Evolutionary conservation across 2,888 invertebrate species (phyloP), one percentile per base, ranked within the genome.

Genomic region (Iphiclides podalirius): DNA sequence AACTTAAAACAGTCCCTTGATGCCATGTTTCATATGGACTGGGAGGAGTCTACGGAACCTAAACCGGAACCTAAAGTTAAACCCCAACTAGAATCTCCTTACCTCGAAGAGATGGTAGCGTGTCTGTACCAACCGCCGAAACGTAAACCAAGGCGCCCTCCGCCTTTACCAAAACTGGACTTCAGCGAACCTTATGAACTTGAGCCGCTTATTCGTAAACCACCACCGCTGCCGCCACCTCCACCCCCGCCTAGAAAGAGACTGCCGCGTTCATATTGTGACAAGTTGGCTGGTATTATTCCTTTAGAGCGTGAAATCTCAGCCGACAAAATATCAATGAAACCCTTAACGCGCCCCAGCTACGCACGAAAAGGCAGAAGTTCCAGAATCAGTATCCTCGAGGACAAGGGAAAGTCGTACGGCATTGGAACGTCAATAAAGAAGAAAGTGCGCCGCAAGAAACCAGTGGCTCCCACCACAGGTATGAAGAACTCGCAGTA

Each of bases 221-320:
- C 75, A 1, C 72, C 77, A 0, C 78, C 79, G 0, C 75, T 68
- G 0, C 67, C 67, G 0, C 78, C 79, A 0, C 82, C 83, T 1
- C 84, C 84, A 0, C 79, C 82, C 6, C 78, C 76, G 1, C 79
- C 83, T 0, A 83, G 79, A 49, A 83, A 82, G 39, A 71, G 66
- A 49, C 37, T 84, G 26, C 70, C 83, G 0, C 53, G 54, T 16
- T 55, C 65, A 6, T 72, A 68, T 45, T 86, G 86, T 47, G 79
- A 83, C 31, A 62, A 75, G 52, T 11, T 84, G 16, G 83, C 84
- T n/a, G 84, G 77, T 1, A 53, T 79, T 1, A 56, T 65, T 12
- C 51, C 53, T 7, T 66, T 80, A 40, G 64, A 65, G 42, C 72
- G 75, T 1, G 46, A 69, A 23, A 56, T 61, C 1, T 63, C 69